Evolutionary conservation across 2,113 vertebrate genomes (phyloP).

Genomic region (Embiotoca jacksoni): DNA sequence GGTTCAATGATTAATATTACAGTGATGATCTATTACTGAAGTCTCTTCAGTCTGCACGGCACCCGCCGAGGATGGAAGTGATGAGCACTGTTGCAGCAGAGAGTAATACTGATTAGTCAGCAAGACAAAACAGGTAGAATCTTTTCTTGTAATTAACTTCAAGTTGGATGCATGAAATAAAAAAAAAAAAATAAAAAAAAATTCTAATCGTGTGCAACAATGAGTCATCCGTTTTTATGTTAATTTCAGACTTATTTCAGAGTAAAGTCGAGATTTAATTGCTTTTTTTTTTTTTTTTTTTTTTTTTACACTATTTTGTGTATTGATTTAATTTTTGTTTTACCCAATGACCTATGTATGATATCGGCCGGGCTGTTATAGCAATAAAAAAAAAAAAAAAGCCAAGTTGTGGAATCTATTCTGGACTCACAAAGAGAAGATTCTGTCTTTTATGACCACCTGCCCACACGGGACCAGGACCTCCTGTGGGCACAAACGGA

Average conservation of each 20-base stretch:
- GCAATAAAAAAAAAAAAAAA: too few species aligned
- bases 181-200: too few species aligned
- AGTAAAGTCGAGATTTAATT: background rate
- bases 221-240: constrained; percentile 5
- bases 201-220: constrained; percentile 3
- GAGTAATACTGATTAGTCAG: constrained; percentile 47
- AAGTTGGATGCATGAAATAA: background rate
- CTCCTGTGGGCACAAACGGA: too few species aligned
- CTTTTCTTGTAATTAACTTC: constrained; percentile 34
- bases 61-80: constrained; percentile 29
- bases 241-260: background rate
- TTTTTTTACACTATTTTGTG: too few species aligned
- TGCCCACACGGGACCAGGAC: too few species aligned
- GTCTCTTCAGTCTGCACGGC: constrained; percentile 11
- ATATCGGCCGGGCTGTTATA: too few species aligned
- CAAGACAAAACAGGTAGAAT: constrained; percentile 14
- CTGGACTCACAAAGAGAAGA: too few species aligned
- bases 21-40: constrained; percentile 37
- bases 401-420: too few species aligned
- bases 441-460: too few species aligned
- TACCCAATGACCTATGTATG: too few species aligned
- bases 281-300: too few species aligned
- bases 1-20: constrained; percentile 58
- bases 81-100: constrained; percentile 34
- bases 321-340: too few species aligned